A percentile compares a stretch with the other conserved stretches of the same genome.
Conservation (phyloP, 2,888 invertebrate genomes). For the Tiliacea aurago region DNA sequence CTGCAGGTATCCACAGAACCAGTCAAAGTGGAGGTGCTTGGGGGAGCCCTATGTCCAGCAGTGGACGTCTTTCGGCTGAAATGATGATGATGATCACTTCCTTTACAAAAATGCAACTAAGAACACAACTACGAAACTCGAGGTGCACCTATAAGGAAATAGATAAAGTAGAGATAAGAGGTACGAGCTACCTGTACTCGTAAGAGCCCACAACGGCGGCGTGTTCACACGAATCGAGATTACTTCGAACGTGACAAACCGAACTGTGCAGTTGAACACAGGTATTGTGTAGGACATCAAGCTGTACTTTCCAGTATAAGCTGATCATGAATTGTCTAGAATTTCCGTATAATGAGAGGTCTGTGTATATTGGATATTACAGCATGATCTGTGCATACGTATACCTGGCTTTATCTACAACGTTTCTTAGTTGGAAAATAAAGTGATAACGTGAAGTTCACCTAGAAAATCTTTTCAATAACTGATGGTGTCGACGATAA, state of each 20-base stretch:
- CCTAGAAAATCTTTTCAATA: neutral
- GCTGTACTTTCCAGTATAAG: neutral
- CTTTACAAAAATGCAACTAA: conserved; percentile 7
- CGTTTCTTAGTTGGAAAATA: neutral
- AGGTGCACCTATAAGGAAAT: conserved; percentile 21
- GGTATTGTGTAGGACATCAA: conserved; percentile 10
- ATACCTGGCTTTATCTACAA: conserved; percentile 5
- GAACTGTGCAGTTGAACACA: conserved; percentile 31
- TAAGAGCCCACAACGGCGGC: conserved; percentile 13
- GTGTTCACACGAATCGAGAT: conserved; percentile 43
- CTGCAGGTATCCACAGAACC: no score
- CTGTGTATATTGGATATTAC: neutral
- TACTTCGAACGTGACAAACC: conserved; percentile 55
- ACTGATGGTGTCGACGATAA: no score
- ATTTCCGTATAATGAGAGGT: neutral
- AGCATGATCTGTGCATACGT: neutral
- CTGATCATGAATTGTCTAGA: neutral
- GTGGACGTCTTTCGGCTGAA: no score
- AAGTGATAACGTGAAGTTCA: neutral
- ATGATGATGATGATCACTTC: no score
- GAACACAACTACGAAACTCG: neutral
- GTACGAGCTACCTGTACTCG: neutral
- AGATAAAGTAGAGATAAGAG: conserved; percentile 40
- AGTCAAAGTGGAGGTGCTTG: no score
- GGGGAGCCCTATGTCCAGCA: no score